Conservation (phyloP, 2,888 invertebrate species). For the Phortica okadai region DNA sequence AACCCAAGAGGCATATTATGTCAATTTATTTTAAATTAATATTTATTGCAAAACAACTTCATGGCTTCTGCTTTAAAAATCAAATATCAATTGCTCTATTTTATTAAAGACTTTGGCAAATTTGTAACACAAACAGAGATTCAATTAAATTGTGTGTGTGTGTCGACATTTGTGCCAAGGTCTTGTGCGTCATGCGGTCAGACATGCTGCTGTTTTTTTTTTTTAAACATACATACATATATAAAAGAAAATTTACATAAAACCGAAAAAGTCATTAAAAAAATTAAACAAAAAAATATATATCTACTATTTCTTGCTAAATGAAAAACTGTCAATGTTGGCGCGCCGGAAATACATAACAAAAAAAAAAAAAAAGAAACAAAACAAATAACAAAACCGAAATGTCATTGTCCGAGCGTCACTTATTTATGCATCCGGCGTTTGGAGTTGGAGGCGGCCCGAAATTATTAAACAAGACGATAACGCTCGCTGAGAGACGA, state of each 20-base stretch:
- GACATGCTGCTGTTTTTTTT: not conserved
- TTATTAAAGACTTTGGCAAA: constrained; percentile 24
- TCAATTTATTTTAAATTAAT: too few relatives aligned
- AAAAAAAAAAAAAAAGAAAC: not conserved
- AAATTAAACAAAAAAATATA: constrained; percentile 51
- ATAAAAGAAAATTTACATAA: constrained; percentile 25
- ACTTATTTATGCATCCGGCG: constrained; percentile 68
- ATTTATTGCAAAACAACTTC: too few relatives aligned
- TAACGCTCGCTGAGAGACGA: constrained; percentile 8
- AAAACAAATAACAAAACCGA: constrained; percentile 33
- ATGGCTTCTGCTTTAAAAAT: too few relatives aligned
- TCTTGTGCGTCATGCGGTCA: not conserved
- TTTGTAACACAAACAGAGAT: constrained; percentile 3
- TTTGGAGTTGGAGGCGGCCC: constrained; percentile 39
- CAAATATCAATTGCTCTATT: too few relatives aligned
- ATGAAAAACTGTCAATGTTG: constrained; percentile 45
- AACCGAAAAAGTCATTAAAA: constrained; percentile 14
- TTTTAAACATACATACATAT: not conserved
- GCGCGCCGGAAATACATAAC: constrained; percentile 56
- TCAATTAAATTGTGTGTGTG: not conserved
- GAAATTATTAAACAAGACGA: constrained; percentile 15
- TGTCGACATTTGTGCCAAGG: constrained; percentile 1
- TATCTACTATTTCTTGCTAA: constrained; percentile 24
- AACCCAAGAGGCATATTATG: too few relatives aligned
- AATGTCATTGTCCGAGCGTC: constrained; percentile 54